These are phyloP conservation scores for Fopius arisanus DNA, from an alignment of 1,140 invertebrate species.

Conservation along the genomic window DNA sequence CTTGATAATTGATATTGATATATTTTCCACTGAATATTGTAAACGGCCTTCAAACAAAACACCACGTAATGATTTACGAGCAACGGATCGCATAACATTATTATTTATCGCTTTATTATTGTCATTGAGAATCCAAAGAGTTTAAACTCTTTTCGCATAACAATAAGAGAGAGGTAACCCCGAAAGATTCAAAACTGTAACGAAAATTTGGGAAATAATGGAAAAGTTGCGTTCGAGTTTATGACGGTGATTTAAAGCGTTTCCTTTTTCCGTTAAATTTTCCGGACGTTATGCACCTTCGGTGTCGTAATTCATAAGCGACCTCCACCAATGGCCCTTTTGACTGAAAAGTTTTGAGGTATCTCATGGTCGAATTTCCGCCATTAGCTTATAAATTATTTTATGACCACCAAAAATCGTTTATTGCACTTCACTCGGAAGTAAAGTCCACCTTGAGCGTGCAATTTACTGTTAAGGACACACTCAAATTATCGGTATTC, in stretches of 20 bases:
- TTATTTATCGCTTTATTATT: neutral
- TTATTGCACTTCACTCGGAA: neutral
- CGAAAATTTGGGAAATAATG: neutral
- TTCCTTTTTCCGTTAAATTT: neutral
- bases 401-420: neutral
- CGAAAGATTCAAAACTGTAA: neutral
- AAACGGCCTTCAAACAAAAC: no score
- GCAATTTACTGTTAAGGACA: neutral
- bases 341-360: neutral
- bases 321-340: neutral
- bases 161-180: neutral
- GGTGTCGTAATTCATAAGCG: neutral
- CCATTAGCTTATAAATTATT: constrained; percentile 1
- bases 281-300: neutral
- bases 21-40: no score
- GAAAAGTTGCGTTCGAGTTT: neutral
- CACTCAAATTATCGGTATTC: neutral
- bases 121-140: neutral
- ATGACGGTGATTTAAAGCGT: neutral
- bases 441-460: neutral
- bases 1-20: no score
- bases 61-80: no score
- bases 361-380: neutral
- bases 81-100: neutral
- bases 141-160: neutral